Percentiles rank a stretch among this genome's conserved stretches.
phyloP scores from a whole-genome alignment of 2,888 invertebrate species.

The Drosophila limbata region DNA sequence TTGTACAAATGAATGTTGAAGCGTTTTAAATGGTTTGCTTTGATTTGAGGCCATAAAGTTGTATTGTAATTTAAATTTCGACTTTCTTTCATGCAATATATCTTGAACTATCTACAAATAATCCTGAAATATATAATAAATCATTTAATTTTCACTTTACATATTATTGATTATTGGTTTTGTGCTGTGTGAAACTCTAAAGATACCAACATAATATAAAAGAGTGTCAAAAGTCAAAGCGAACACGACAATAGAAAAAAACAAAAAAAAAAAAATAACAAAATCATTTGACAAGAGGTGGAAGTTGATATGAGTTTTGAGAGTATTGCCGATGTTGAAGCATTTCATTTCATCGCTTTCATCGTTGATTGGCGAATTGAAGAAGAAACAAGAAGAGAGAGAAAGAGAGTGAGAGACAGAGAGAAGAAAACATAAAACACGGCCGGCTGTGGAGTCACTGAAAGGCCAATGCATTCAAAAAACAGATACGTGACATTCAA shows the following conservation, averaged over 20 bases:
- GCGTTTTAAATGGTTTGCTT: not conserved
- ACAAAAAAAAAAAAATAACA: not conserved
- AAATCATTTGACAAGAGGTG: conserved; percentile 8
- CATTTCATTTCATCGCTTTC: conserved; percentile 50
- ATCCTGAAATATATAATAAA: not conserved
- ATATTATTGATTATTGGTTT: not conserved
- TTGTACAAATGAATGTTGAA: not conserved
- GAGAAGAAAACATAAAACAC: conserved; percentile 9
- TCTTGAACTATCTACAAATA: not conserved
- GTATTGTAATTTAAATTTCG: not conserved
- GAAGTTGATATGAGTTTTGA: conserved; percentile 13
- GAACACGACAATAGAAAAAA: not conserved
- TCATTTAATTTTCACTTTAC: conserved; percentile 4
- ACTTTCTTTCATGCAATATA: not conserved
- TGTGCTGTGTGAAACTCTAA: not conserved
- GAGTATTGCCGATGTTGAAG: conserved; percentile 4
- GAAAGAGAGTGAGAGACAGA: not conserved
- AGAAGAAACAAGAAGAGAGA: conserved; percentile 9
- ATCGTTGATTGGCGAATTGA: conserved; percentile 52
- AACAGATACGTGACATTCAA: conserved; percentile 46
- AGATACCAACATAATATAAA: conserved; percentile 16
- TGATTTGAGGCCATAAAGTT: not conserved
- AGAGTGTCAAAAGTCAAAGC: conserved; percentile 45
- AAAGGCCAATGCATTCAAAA: conserved; percentile 38
- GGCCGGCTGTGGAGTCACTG: conserved; percentile 18